phyloP scores from a whole-genome alignment of 1,140 invertebrate genomes.

The Pogonognathellus flavescens region DNA sequence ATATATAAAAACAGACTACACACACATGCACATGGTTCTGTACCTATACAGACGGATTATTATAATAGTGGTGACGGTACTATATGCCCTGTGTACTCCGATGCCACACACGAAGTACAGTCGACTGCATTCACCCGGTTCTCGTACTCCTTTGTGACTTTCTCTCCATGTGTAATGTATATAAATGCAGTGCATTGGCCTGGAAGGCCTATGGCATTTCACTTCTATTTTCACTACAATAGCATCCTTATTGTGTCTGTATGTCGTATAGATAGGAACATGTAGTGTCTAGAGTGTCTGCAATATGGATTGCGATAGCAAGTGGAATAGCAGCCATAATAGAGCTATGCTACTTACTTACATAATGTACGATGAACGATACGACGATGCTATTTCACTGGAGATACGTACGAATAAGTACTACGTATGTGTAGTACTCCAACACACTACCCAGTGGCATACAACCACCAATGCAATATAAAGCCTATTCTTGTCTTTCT shows the following conservation, averaged over 20 bases:
- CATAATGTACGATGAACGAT: conserved; percentile 23
- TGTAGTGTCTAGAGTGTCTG: background rate
- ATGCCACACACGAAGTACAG: background rate
- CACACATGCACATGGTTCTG: too few species aligned
- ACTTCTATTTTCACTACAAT: conserved; percentile 27
- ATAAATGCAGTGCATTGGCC: conserved; percentile 18
- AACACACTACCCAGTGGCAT: too few species aligned
- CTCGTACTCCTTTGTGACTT: background rate
- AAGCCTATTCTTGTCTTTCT: background rate
- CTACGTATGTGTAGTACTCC: too few species aligned
- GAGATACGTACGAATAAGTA: too few species aligned
- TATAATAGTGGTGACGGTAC: too few species aligned
- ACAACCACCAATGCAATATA: too few species aligned
- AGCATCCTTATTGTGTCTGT: conserved; percentile 30
- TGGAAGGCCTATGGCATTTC: conserved; percentile 33
- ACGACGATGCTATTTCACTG: background rate
- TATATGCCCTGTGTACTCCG: too few species aligned
- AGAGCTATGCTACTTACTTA: background rate
- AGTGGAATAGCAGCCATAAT: background rate
- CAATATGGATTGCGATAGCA: conserved; percentile 9
- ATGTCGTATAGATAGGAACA: conserved; percentile 6
- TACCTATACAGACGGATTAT: too few species aligned
- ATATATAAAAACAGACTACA: too few species aligned
- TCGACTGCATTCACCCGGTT: background rate
- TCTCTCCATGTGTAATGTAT: conserved; percentile 6